Conservation (phyloP, 2,888 invertebrate species). For the Microchrysa polita region DNA sequence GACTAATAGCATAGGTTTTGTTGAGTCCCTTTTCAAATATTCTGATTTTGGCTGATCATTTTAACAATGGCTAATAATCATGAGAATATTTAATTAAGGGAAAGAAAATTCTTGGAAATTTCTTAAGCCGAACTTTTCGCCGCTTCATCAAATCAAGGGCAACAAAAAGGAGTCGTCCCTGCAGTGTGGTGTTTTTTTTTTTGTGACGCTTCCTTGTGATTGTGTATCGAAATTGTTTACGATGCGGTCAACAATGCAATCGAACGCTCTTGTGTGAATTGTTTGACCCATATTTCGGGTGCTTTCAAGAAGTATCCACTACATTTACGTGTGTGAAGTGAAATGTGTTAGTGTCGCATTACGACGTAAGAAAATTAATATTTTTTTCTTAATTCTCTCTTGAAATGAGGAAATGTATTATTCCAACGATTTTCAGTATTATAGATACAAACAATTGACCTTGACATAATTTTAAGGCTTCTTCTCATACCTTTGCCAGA, state of each 20-base stretch:
- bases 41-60: too few relatives aligned
- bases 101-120: too few relatives aligned
- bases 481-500: neutral
- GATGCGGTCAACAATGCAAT: constrained; percentile 15
- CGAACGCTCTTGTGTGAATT: constrained; percentile 13
- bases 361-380: neutral
- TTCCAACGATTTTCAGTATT: neutral
- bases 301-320: neutral
- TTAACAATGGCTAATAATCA: too few relatives aligned
- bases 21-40: too few relatives aligned
- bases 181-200: too few relatives aligned
- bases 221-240: constrained; percentile 20
- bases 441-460: constrained; percentile 32
- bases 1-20: too few relatives aligned
- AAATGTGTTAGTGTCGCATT: neutral
- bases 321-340: too few relatives aligned
- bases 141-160: too few relatives aligned
- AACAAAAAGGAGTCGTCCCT: too few relatives aligned
- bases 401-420: too few relatives aligned
- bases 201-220: neutral
- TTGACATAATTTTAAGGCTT: constrained; percentile 19
- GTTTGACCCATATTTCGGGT: constrained; percentile 12
- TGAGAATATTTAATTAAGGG: too few relatives aligned
- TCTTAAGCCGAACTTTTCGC: too few relatives aligned
- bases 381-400: neutral